Evolutionary conservation across 2,888 invertebrate species (phyloP).

Genomic region (Leptura quadrifasciata): DNA sequence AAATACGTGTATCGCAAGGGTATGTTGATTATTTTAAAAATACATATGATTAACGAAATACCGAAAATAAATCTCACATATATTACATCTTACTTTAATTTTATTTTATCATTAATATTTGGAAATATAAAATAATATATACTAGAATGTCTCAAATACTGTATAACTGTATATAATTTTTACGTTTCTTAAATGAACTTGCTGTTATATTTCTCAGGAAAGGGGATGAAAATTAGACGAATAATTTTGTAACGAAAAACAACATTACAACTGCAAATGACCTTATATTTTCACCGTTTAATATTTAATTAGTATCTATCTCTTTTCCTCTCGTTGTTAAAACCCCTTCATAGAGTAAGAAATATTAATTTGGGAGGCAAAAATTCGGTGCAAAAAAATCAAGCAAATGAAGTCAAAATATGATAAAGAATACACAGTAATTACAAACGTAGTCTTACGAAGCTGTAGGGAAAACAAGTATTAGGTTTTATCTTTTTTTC

Average conservation of each 20-base stretch:
- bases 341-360: slow-evolving; percentile 41
- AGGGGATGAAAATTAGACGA: slow-evolving; percentile 52
- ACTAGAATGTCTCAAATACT: no score
- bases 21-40: no score
- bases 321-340: slow-evolving; percentile 39
- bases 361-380: slow-evolving; percentile 50
- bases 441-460: slow-evolving; percentile 59
- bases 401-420: slow-evolving; percentile 64
- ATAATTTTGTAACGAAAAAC: slow-evolving; percentile 54
- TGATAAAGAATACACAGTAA: slow-evolving; percentile 72
- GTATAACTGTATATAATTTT: neutral
- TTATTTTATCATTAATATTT: no score
- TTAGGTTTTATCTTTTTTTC: slow-evolving; percentile 50
- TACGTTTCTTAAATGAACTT: slow-evolving; percentile 23
- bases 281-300: slow-evolving; percentile 60
- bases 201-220: slow-evolving; percentile 45
- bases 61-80: no score
- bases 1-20: no score
- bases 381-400: slow-evolving; percentile 55
- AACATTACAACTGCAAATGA: slow-evolving; percentile 57
- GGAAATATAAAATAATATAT: no score
- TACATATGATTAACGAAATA: no score
- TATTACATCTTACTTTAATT: no score
- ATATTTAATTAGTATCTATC: slow-evolving; percentile 57
- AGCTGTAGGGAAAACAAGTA: slow-evolving; percentile 48